Evolutionary conservation across 2,113 vertebrate species (phyloP).

Genomic region (Heliornis fulica): DNA sequence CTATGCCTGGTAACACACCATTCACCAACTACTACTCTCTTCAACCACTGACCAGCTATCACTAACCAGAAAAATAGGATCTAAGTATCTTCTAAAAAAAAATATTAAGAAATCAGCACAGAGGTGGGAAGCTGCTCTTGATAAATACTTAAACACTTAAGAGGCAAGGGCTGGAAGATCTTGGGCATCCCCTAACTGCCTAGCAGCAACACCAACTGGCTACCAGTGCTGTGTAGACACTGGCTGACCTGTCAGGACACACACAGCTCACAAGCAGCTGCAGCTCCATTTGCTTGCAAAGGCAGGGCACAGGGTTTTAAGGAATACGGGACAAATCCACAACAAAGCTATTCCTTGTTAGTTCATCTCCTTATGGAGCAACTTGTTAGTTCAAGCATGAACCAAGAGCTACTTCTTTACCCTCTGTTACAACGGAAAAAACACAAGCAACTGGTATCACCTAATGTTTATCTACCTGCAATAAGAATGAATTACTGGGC

Average conservation of each 20-base stretch:
- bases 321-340: background rate
- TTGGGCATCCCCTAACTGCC: background rate
- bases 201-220: background rate
- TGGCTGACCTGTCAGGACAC: background rate
- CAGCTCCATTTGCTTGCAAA: background rate
- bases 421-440: background rate
- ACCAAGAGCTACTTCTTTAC: background rate
- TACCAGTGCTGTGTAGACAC: rapidly evolving
- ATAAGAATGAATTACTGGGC: rapidly evolving
- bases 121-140: background rate
- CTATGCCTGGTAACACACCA: background rate
- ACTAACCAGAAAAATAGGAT: background rate
- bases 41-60: background rate
- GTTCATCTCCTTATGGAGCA: background rate
- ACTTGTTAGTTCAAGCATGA: background rate
- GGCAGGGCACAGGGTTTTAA: background rate
- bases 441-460: background rate
- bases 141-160: rapidly evolving
- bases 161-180: background rate
- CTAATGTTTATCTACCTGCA: background rate
- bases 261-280: background rate
- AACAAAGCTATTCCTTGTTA: background rate
- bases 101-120: background rate
- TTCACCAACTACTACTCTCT: background rate
- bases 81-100: background rate